Base-by-base conservation (phyloP, 1,140 invertebrate species). In the Drosophila lowei region DNA sequence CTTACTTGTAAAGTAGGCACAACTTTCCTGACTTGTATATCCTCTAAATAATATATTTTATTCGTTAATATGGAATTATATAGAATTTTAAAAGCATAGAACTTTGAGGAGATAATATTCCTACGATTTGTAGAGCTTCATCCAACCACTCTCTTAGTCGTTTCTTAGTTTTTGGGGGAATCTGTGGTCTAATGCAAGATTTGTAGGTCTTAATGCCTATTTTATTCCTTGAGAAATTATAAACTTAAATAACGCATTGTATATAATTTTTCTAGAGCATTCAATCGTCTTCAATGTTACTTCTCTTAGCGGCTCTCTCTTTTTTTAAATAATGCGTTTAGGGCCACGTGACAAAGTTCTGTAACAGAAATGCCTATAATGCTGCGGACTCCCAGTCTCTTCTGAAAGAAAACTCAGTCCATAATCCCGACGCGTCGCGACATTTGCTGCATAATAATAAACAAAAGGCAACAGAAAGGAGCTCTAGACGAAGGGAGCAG, bases 401-500 rank as follows among this genome's bases (percentile, higher is more conserved):
- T 3, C 42, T 18, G 41, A 13, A 38, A 38, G 34, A 13, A 30
- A 71, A 63, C 47, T 72, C 42, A 25, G 42, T 75, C 44, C 72
- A 75, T 66, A 74, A 74, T 74, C 70, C 54, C 61, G 55, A 74
- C 71, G 56, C 54, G 62, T 66, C 72, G 72, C 72, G 72, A 75
- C 72, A 64, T 65, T 75, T 75, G 72, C 71, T 75, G 71, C 71
- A 74, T 74, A 74, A 73, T 74, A 74, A 68, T 68, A 68, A 68
- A 68, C 66, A 66, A 68, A 68, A 41, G 66, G 50, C 38, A 42
- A 48, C 9, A 25, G 34, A 23, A 38, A 38, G 34, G 11, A 13
- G 34, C 63, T 57, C 63, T 34, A 68, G 65, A 57, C 61, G 34
- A 13, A 44, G 62, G 30, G 23, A 44, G 43, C 25, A 34, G 11